phyloP scores from a whole-genome alignment of 2,888 invertebrate species.

The Panopea generosa region DNA sequence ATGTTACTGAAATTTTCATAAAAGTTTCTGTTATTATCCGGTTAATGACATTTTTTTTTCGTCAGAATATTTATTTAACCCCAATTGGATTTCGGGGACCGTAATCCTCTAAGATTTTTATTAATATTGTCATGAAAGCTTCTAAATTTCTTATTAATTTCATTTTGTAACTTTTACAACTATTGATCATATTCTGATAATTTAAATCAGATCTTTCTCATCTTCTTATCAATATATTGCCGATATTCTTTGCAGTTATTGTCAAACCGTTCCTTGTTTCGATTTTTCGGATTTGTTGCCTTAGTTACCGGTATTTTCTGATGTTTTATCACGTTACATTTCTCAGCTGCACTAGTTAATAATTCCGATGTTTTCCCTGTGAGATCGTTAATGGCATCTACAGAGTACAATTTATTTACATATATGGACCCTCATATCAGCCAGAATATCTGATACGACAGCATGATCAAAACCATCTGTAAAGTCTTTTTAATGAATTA shows the following conservation, averaged over 20 bases:
- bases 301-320: conserved; percentile 4
- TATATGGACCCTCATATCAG: neutral
- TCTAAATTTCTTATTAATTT: neutral
- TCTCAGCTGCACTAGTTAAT: conserved; percentile 1
- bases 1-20: too few relatives aligned
- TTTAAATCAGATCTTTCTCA: too few relatives aligned
- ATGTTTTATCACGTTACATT: conserved; percentile 9
- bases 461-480: neutral
- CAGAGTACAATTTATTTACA: neutral
- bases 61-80: neutral
- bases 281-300: neutral
- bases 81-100: neutral
- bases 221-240: neutral
- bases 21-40: too few relatives aligned
- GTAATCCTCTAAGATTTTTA: neutral
- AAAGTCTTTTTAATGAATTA: neutral
- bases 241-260: neutral
- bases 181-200: neutral
- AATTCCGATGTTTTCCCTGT: neutral
- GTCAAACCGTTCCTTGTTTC: neutral
- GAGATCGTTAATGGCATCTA: neutral
- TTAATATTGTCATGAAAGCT: neutral
- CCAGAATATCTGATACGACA: neutral
- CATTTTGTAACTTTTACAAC: conserved; percentile 2
- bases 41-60: too few relatives aligned